Base-by-base conservation (phyloP, 2,797 vertebrate genomes). In the Halcyon chelicuti region DNA sequence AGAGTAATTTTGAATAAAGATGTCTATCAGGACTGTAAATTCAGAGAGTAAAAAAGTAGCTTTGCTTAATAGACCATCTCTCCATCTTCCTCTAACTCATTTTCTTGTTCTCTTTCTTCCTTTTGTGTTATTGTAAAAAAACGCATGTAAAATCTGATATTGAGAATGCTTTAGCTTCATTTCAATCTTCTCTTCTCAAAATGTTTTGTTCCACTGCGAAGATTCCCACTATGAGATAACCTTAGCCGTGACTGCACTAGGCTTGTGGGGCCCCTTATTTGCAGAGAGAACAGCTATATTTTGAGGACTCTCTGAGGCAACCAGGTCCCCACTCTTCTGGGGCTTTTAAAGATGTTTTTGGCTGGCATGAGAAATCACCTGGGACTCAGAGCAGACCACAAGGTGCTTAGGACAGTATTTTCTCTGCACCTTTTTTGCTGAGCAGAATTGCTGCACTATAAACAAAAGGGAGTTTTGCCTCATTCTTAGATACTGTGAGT, bases 21-120 rank as follows among this genome's bases (percentile, higher is more conserved):
- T 93, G 60, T 95, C 93, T 96, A 94, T 94, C 95, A 93, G 86
- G 74, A 90, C 60, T 81, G 63, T 90, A 92, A 95, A 94, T 92
- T 92, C 74, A 86, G 71, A 60, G 86, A 80, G 42, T 37, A 86
- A 96, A 94, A 81, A 86, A 55, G 83, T 57, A 92, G n/a, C 86
- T 94, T 86, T 93, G 40, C 93, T 81, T 88, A 86, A 94, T 39
- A 94, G 91, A 90, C 68, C 91, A 70, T 86, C 95, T 94, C 70
- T 86, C 76, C 83, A 90, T 84, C 91, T 88, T 84, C 44, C 55
- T 86, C 76, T 70, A 91, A 46, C 91, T 95, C 93, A 88, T 94
- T 96, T 94, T 96, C 93, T 84, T 92, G 57, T 88, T 92, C 85
- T 89, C 58, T 79, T 88, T 92, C 83, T 88, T 79, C 83, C 74